Percentiles rank a stretch among this genome's conserved stretches.
phyloP scores from a whole-genome alignment of 2,888 invertebrate genomes.

The Machimus atricapillus region DNA sequence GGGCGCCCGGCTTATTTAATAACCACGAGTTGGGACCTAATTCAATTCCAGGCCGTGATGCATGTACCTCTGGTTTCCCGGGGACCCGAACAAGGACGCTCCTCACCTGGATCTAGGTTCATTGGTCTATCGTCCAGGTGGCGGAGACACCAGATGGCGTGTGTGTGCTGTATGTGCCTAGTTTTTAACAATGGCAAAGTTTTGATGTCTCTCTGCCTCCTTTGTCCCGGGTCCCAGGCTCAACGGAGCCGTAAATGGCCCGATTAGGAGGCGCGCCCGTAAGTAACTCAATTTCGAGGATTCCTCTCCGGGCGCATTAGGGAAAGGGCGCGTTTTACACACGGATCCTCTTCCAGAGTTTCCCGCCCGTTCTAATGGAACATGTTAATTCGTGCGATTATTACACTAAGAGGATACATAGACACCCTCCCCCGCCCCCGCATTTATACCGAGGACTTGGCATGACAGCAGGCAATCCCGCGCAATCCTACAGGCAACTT shows the following conservation, averaged over 20 bases:
- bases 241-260: background rate
- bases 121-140: background rate
- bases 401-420: background rate
- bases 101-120: background rate
- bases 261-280: background rate
- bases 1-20: slow-evolving; percentile 17
- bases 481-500: background rate
- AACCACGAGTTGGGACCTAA: background rate
- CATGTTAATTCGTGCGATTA: slow-evolving; percentile 12
- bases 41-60: slow-evolving; percentile 14
- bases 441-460: background rate
- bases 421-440: background rate
- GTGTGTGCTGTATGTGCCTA: background rate
- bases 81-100: background rate
- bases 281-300: slow-evolving; percentile 7
- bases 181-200: slow-evolving; percentile 29
- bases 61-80: background rate
- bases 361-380: slow-evolving; percentile 1
- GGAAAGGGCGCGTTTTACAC: background rate
- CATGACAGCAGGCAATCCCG: background rate
- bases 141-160: background rate
- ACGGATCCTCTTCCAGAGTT: background rate
- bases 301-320: background rate
- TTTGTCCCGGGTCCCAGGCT: background rate
- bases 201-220: background rate